These are phyloP conservation scores for Lamprologus tigripictilis DNA, from an alignment of 2,113 vertebrate genomes.

Conservation along the genomic window DNA sequence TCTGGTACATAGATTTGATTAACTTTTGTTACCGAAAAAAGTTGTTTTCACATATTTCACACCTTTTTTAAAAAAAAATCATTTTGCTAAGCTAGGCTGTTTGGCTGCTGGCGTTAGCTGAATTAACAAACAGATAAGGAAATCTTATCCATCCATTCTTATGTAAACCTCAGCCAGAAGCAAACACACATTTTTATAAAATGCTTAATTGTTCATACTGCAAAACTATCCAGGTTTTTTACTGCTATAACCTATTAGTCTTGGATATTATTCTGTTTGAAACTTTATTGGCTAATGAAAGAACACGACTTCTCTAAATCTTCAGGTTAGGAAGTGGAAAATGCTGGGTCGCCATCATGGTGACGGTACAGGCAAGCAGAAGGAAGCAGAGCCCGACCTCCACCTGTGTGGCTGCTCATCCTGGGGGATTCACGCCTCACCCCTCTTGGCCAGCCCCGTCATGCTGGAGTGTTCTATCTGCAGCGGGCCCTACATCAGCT, in stretches of 20 bases:
- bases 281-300: not conserved
- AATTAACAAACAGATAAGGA: not conserved
- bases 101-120: not conserved
- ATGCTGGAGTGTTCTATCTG: conserved; percentile 76
- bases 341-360: conserved; percentile 66
- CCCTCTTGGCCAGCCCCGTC: conserved; percentile 59
- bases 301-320: not conserved
- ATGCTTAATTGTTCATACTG: not conserved
- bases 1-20: not conserved
- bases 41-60: not conserved
- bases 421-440: conserved; percentile 51
- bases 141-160: not conserved
- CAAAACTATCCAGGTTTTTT: not conserved
- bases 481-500: conserved; percentile 72
- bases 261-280: not conserved
- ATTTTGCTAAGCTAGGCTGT: not conserved
- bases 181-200: not conserved
- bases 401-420: conserved; percentile 51
- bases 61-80: accelerated
- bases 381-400: conserved; percentile 56
- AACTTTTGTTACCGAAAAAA: accelerated
- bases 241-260: not conserved
- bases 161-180: not conserved
- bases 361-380: conserved; percentile 54
- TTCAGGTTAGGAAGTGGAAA: conserved; percentile 74